Evolutionary conservation across 2,888 invertebrate species (phyloP), one percentile per base, ranked within the genome.

Genomic region (Agonopterix subpropinquella): DNA sequence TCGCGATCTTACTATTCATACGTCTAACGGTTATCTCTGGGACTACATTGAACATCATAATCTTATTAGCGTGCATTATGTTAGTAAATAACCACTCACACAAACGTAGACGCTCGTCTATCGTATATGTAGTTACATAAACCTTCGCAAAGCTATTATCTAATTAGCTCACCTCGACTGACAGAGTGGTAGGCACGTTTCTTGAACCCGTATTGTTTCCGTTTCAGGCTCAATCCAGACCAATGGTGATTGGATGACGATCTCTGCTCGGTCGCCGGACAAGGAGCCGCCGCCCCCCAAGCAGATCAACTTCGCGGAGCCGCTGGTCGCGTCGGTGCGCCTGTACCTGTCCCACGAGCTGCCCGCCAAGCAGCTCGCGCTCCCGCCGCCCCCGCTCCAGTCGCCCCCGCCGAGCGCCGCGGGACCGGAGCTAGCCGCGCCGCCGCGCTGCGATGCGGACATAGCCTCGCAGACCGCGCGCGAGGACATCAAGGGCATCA

Each of bases 191-290:
- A 28, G 28, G 28, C 7, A 28, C 28, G 28, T 5, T 28, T 5
- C 28, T 28, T 28, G 28, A 28, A 28, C 28, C 28, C 28, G 5
- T 28, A 28, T 28, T 48, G n/a, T 47, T 52, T 64, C 51, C 45
- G 60, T 89, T 89, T 49, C 89, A 89, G 89, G 89, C 56, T 72
- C 80, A 56, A 73, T 82, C 68, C 85, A 80, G 61, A 69, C 82
- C 54, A 74, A 82, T 78, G 82, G 86, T 80, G 88, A 88, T 77
- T 89, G 89, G 88, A 89, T 89, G 89, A 89, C 88, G 70, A 81
- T 89, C 72, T 83, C 88, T 48, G 72, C 79, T 50, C 83, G 81
- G 62, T 80, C 81, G 52, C 80, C 81, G 56, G 81, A 80, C 53
- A 76, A 81, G 70, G 80, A 80, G 73, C 75, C 80, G 43, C 63